A percentile compares a stretch with the other conserved stretches of the same genome.
Conservation (phyloP, 2,113 vertebrate genomes). For the Halcyon malimbica region DNA sequence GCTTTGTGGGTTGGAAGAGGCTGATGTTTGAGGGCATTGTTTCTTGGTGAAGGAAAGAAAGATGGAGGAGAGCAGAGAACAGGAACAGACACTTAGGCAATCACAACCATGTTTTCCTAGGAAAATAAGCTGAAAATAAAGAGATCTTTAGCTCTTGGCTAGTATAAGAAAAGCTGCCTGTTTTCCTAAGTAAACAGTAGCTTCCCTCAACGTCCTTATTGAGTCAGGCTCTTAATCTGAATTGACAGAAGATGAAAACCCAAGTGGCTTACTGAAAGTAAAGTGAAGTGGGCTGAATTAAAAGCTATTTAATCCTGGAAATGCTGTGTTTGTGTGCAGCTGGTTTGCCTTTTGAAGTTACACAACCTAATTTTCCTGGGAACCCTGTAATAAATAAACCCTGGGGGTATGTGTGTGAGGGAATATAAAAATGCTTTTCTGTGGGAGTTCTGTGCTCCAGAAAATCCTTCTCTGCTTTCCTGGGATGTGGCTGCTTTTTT, state of each 20-base stretch:
- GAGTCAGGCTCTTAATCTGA: neutral
- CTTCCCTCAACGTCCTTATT: neutral
- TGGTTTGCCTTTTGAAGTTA: neutral
- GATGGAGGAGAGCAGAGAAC: neutral
- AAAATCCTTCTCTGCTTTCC: neutral
- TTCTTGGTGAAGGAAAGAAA: neutral
- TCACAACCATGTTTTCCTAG: neutral
- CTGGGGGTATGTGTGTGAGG: neutral
- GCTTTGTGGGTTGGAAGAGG: neutral
- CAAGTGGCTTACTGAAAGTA: neutral
- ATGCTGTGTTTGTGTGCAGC: neutral
- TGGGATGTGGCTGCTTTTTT: neutral
- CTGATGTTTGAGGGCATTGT: neutral
- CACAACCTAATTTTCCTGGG: neutral
- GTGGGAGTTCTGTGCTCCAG: neutral
- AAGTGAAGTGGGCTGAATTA: neutral
- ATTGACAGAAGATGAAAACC: neutral
- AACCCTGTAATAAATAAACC: neutral
- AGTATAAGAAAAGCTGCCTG: neutral
- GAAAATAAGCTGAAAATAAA: neutral
- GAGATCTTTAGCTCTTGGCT: neutral
- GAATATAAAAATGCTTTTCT: neutral
- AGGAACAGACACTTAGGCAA: neutral
- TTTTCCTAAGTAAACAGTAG: neutral
- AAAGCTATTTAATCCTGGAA: neutral